Evolutionary conservation across 2,113 vertebrate species (phyloP), one percentile per base, ranked within the genome.

Genomic region (Cynocephalus volans): DNA sequence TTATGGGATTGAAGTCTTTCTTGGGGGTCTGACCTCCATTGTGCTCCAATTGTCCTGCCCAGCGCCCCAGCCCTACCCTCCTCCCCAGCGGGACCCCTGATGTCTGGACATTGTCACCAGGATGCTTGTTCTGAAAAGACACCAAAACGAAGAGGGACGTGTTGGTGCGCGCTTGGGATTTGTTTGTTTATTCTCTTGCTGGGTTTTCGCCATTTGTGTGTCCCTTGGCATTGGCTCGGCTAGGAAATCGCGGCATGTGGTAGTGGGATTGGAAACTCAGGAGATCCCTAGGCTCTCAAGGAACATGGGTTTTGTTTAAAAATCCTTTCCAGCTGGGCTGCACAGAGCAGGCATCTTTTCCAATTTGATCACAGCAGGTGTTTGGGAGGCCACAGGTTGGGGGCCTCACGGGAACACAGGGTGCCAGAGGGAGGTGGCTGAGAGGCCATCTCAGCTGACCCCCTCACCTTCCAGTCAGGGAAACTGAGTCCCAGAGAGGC

Each of bases 1-100:
- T 97, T 96, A 95, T 54, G 83, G 97, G 98, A 98, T 98, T 97
- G 97, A 93, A 98, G 97, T 50, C 95, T 96, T 97, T 89, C 93
- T 87, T 85, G 97, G 97, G 97, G 96, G 89, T 82, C 98, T 96
- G 98, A 98, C 97, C 97, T 98, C 98, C 17, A 4, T 77, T 77
- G 69, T 52, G 36, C 69, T 70, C 79, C 81, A 3, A 8, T 36
- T 36, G 65, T 80, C 33, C 69, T 72, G 52, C 23, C 52, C 28
- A 26, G 52, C 0, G 1, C 60, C 60, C 36, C 58, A 15, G 15
- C 15, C 8, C 1, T 17, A 48, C 50, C 56, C 15, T 5, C 56
- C 45, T 50, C 31, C 64, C 33, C 28, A 0, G 7, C n/a, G 7
- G 67, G 58, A 70, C 79, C 82, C 14, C 92, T 24, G 60, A 33